phyloP scores from a whole-genome alignment of 2,113 vertebrate species.

The Sardina pilchardus region DNA sequence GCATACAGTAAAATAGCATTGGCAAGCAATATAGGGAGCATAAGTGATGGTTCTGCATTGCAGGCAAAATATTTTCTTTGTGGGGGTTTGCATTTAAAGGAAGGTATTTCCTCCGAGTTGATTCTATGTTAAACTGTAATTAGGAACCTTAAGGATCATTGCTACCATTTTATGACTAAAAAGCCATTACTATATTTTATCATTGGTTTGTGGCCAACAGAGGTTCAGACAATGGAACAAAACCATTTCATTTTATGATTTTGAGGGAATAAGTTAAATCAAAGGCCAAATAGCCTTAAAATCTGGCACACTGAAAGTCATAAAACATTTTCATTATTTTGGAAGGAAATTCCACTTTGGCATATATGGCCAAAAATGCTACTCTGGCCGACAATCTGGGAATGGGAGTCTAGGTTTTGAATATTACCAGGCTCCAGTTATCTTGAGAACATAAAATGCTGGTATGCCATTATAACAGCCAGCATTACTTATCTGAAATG shows the following conservation, averaged over 20 bases:
- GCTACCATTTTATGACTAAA: conserved; percentile 17
- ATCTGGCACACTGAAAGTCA: conserved; percentile 5
- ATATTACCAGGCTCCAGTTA: not conserved
- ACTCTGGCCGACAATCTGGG: conserved; percentile 13
- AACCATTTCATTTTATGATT: conserved; percentile 17
- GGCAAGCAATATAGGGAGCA: not conserved
- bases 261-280: not conserved
- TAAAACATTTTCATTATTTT: conserved; percentile 38
- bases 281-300: not conserved
- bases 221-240: conserved; percentile 5
- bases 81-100: conserved; percentile 9
- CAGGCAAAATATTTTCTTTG: conserved; percentile 19
- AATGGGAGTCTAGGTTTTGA: conserved; percentile 13
- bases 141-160: not conserved
- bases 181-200: conserved; percentile 17
- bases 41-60: conserved; percentile 21
- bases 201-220: not conserved
- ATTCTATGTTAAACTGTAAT: conserved; percentile 9
- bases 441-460: conserved; percentile 22
- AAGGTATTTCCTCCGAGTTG: not conserved
- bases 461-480: conserved; percentile 14
- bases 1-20: conserved; percentile 8
- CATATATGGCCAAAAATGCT: conserved; percentile 13
- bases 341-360: conserved; percentile 26
- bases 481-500: not conserved